Base-by-base conservation (phyloP, 2,113 vertebrate species). In the Sander vitreus region DNA sequence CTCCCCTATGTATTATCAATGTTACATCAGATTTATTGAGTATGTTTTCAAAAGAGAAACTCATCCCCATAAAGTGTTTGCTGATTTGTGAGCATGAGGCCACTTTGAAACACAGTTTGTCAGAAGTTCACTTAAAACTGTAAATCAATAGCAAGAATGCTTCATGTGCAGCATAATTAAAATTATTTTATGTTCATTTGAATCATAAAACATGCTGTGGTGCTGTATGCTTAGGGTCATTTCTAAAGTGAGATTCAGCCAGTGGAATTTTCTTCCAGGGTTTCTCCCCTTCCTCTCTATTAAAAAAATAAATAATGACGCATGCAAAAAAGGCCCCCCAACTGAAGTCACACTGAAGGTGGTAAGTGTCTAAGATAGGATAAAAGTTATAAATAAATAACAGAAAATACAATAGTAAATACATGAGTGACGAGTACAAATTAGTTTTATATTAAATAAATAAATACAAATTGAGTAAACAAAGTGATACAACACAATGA, bases 41-140 rank as follows among this genome's bases (percentile, higher is more conserved):
- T 36, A 23, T n/a, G 18, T 47, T 55, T 73, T 62, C 47, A 6
- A 69, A 85, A 62, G 58, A 30, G 51, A 86, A 82, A 68, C 65
- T 43, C 43, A 19, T 66, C n/a, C 25, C 30, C 27, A 25, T 64
- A 18, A 43, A 43, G 58, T 57, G 67, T 27, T 58, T 36, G 23
- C 15, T 33, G n/a, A 69, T 64, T 75, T 23, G 39, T 77, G 58
- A 58, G 63, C 59, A 45, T 48, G 2, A 27, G 30, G 51, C 16
- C 19, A 70, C 76, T 67, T n/a, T 79, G 4, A 50, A 73, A 73
- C 53, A 36, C 10, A 48, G 14, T 69, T 48, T 66, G n/a, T 69
- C 82, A 69, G 50, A 65, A 36, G 60, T 81, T 59, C 50, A 21
- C 15, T 58, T 69, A 57, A 65, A 43, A 55, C 60, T 59, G 13